Base-by-base conservation (phyloP, 2,888 invertebrate species). In the Busseola fusca region DNA sequence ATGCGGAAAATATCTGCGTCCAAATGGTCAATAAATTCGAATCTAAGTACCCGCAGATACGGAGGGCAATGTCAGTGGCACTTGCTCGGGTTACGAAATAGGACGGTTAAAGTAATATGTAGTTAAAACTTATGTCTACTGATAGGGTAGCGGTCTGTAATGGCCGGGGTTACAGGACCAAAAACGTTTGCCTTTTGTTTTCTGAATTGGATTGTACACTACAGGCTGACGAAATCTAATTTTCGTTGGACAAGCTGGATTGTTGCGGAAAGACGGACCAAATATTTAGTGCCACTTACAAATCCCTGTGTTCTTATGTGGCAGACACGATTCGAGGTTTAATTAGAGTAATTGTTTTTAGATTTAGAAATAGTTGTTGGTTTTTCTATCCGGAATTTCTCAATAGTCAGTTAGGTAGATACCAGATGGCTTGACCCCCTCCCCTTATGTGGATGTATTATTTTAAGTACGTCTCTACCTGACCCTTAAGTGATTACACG, bases 21-120 rank as follows among this genome's bases (percentile, higher is more conserved):
- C 60, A 80, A 83, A 84, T 78, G 76, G 73, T 54, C 84, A 66
- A 81, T 84, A 86, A 81, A 84, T 84, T 79, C 62, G 69, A 64
- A 81, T 76, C 48, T 59, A 69, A 69, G 58, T 56, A 60, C 52
- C 57, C 64, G 64, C n/a, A 72, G 80, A 72, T 67, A 70, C 59
- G 58, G 18, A 6, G 30, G n/a, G 59, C 25, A 50, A 62, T 58
- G 52, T 34, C 58, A 58, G 54, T 58, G 62, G 65, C 34, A 42
- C 79, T 62, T 18, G 64, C 14, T 50, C 27, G 65, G 72, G 54
- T 56, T 63, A 56, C 58, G 56, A 69, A 71, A 83, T 76, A 48
- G 45, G 65, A 59, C 66, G 42, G 60, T 64, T 64, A 83, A 75
- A 70, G 71, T 81, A 76, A 81, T 81, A 69, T 76, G 84, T 81